Base-by-base conservation (phyloP, 2,797 vertebrate species). In the Acrossocheilus fasciatus region DNA sequence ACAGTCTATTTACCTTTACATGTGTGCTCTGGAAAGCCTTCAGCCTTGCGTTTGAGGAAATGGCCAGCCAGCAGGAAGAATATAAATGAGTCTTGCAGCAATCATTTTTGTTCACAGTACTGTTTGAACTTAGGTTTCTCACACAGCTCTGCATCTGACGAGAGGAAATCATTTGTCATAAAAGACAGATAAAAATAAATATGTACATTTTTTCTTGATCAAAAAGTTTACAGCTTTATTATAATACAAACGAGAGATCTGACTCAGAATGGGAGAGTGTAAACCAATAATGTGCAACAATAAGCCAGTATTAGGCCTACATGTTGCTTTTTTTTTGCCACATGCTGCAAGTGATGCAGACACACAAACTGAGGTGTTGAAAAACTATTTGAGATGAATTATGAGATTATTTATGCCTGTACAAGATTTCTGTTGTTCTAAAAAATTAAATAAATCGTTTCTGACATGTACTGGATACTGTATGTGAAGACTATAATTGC, bases 61-160 rank as follows among this genome's bases (percentile, higher is more conserved):
- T 5, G n/a, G 4, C 30, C 64, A n/a, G 68, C 45, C 45, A 72
- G 36, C 47, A 57, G 68, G 47, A 54, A 57, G 47, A 82, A 72
- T 70, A 72, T 57, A 54, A 72, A 41, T 43, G 14, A 52, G 80
- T 81, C 64, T 81, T 50, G 30, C 47, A 57, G 34, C 50, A 57
- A 57, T 70, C 17, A 34, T 81, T 20, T 50, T 81, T 81, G 26
- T 68, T 50, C 43, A 1, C 79, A 80, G 41, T 11, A 47, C 12
- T 59, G 76, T 78, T 62, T 78, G 54, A 78, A 77, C 23, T 62
- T 14, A 79, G 77, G 36, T 45, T 64, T 79, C 77, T 41, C 69
- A 20, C 62, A 68, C 43, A 23, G 41, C 62, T 47, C n/a, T 18
- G 3, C 10, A 20, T 81, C 78, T 7, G 59, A 79, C 17, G 77